phyloP scores from a whole-genome alignment of 2,797 vertebrate species.

The Sphenodon punctatus region DNA sequence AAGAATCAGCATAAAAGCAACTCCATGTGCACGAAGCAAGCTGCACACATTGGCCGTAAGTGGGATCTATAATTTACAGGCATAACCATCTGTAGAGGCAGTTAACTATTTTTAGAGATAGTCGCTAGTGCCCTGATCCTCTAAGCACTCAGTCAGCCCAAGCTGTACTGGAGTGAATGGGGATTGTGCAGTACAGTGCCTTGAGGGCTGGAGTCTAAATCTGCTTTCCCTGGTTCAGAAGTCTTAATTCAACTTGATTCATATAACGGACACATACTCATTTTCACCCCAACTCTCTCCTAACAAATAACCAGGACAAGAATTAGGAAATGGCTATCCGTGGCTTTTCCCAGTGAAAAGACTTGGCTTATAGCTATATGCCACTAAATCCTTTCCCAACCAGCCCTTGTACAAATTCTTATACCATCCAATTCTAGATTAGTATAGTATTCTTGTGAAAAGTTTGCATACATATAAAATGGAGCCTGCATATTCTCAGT shows the following conservation, averaged over 20 bases:
- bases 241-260: background rate
- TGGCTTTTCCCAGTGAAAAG: background rate
- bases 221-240: background rate
- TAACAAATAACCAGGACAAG: background rate
- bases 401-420: no score
- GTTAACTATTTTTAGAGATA: background rate
- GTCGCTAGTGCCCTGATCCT: no score
- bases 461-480: background rate
- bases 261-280: background rate
- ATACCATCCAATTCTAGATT: background rate
- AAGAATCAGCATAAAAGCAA: background rate
- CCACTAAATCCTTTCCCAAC: background rate
- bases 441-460: background rate
- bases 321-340: background rate
- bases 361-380: background rate
- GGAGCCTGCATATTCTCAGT: background rate
- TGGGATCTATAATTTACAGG: background rate
- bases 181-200: no score
- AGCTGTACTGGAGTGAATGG: no score
- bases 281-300: background rate
- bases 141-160: no score
- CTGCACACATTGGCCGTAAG: background rate
- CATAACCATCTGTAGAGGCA: background rate
- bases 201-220: background rate
- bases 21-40: background rate